Evolutionary conservation across 1,140 invertebrate species (phyloP), one percentile per base, ranked within the genome.

Genomic region (Brachionus manjavacas): DNA sequence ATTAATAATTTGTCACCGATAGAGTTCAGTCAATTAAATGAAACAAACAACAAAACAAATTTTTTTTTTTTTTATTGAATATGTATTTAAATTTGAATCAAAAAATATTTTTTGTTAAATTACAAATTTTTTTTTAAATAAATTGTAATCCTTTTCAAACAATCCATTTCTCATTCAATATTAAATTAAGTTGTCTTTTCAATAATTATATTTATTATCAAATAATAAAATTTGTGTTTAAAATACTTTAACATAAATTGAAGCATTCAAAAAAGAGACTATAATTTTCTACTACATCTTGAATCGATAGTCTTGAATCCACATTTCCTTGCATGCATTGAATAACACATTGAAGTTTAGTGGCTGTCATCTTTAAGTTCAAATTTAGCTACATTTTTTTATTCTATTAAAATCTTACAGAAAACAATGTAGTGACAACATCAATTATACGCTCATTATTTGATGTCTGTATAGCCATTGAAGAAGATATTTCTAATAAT

Each of bases 261-360:
- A 81, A 60, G n/a, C 79, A 81, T 81, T 25, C 28, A 31, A 60
- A 81, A 81, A 81, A 81, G n/a, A 46, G 52, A 25, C 2, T 25
- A 25, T 81, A 81, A 14, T 81, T 81, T 20, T 60, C 52, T n/a
- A 64, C 14, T 6, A 81, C 41, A 23, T 76, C 41, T 20, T 43
- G 23, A 23, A 76, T 9, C 4, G 41, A 23, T 28, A 76, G 8
- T 76, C 43, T 76, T 41, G 31, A 9, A 39, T 64, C 76, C 8
- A 55, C 25, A 16, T 81, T 81, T 0, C 79, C 79, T 64, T 81
- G 79, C 79, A 81, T 81, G n/a, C 79, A 81, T 81, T 81, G 79
- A 64, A 81, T 16, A 11, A 81, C 41, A 68, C 79, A 81, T 16
- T 81, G 35, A 14, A 81, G 14, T 43, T 81, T 81, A 9, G 52